Percentiles rank a stretch among this genome's conserved stretches.
phyloP scores from a whole-genome alignment of 2,888 invertebrate genomes.

The Entomobrya multifasciata region DNA sequence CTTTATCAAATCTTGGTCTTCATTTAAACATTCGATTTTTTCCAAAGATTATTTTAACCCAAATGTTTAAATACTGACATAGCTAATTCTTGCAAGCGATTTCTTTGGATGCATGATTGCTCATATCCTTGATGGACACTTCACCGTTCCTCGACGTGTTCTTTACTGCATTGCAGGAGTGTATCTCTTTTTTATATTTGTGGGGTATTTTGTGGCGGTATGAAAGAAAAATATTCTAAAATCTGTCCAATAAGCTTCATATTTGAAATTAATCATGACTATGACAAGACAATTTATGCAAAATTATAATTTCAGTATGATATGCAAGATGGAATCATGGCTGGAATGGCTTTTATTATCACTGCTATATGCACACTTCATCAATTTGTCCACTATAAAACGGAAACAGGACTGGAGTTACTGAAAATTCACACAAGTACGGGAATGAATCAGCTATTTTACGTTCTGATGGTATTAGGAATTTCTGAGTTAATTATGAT shows the following conservation, averaged over 20 bases:
- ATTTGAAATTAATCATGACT: no score
- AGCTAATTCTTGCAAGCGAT: constrained; percentile 30
- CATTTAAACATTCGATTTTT: no score
- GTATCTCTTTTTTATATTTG: constrained; percentile 16
- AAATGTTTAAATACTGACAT: neutral
- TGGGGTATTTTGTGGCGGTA: constrained; percentile 53
- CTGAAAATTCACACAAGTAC: neutral
- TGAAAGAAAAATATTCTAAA: neutral
- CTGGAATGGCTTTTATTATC: constrained; percentile 17
- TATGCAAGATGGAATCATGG: constrained; percentile 53
- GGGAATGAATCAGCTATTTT: neutral
- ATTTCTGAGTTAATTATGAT: constrained; percentile 16
- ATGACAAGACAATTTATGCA: no score
- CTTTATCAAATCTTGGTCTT: no score
- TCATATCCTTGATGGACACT: neutral
- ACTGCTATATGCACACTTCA: constrained; percentile 23
- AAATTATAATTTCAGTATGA: constrained; percentile 60
- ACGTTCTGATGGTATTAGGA: neutral
- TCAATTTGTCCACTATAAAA: neutral
- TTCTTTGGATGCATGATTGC: constrained; percentile 29
- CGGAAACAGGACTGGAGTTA: neutral
- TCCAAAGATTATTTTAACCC: no score
- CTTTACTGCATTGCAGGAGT: constrained; percentile 5
- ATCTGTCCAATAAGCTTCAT: no score
- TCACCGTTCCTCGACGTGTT: constrained; percentile 12